Percentiles rank a stretch among this genome's conserved stretches.
These are phyloP conservation scores for Drosophila navojoa DNA, from an alignment of 1,140 invertebrate species.

Conservation along the genomic window DNA sequence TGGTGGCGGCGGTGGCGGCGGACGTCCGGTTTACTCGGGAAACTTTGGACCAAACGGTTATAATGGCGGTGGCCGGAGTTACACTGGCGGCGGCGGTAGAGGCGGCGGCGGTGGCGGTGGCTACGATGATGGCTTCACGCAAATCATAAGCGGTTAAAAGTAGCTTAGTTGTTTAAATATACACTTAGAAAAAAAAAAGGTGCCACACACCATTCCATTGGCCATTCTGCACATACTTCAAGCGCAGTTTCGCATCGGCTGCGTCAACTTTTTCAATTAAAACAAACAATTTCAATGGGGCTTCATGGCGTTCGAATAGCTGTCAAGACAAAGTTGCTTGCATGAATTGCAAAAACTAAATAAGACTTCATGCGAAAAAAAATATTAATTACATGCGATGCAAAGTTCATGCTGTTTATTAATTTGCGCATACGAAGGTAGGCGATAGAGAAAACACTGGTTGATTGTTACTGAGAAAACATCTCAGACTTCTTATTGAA, in stretches of 20 bases:
- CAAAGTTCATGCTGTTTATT: not conserved
- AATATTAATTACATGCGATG: not conserved
- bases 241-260: not conserved
- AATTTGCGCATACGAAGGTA: too few species aligned
- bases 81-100: slow-evolving; percentile 30
- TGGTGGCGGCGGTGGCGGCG: slow-evolving; percentile 46
- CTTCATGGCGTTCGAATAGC: slow-evolving; percentile 4
- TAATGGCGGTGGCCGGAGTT: slow-evolving; percentile 32
- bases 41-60: slow-evolving; percentile 65
- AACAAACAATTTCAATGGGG: slow-evolving; percentile 4
- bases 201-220: not conserved
- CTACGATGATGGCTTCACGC: slow-evolving; percentile 47
- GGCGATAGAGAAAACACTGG: too few species aligned
- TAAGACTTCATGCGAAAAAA: not conserved
- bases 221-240: not conserved
- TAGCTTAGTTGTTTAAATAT: not conserved
- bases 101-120: slow-evolving; percentile 10
- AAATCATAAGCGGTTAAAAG: slow-evolving; percentile 60
- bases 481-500: too few species aligned
- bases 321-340: too few species aligned
- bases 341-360: not conserved
- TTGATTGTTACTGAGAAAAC: too few species aligned
- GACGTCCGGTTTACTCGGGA: slow-evolving; percentile 64
- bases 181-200: not conserved
- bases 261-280: slow-evolving; percentile 21